These are phyloP conservation scores for Chamaea fasciata DNA, from an alignment of 2,113 vertebrate species.

Conservation along the genomic window DNA sequence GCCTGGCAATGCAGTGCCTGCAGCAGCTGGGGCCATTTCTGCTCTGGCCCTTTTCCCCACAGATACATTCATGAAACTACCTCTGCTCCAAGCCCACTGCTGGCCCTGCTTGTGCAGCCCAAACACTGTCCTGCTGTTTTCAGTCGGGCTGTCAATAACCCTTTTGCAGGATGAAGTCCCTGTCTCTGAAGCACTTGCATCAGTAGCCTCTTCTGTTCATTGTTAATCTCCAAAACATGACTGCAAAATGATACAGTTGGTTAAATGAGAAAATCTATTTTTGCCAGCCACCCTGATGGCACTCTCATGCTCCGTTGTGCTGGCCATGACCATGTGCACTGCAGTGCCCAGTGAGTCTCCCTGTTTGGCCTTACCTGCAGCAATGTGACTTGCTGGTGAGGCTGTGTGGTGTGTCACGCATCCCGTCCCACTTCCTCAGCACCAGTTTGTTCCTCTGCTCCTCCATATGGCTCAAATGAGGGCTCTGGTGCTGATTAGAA, in stretches of 20 bases:
- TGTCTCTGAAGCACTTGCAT: not conserved
- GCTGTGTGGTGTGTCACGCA: not conserved
- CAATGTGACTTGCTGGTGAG: not conserved
- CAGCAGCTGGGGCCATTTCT: not conserved
- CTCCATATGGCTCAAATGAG: not conserved
- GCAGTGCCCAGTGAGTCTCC: not conserved
- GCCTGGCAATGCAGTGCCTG: not conserved
- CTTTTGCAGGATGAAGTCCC: not conserved
- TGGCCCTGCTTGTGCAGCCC: not conserved
- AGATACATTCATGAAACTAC: not conserved
- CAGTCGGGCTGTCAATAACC: not conserved
- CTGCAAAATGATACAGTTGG: not conserved
- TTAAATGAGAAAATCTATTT: not conserved
- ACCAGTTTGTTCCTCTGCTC: not conserved
- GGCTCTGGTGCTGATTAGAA: not conserved
- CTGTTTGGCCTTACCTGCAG: not conserved
- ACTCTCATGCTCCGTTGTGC: not conserved
- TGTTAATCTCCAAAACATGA: not conserved
- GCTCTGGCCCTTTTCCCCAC: not conserved
- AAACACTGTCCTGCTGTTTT: not conserved
- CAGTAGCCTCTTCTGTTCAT: not conserved
- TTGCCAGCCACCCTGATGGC: not conserved
- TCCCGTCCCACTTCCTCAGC: not conserved
- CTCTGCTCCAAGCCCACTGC: not conserved
- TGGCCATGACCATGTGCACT: rapidly evolving